These are phyloP conservation scores for Kryptopterus vitreolus DNA, from an alignment of 2,797 vertebrate genomes.

Conservation along the genomic window DNA sequence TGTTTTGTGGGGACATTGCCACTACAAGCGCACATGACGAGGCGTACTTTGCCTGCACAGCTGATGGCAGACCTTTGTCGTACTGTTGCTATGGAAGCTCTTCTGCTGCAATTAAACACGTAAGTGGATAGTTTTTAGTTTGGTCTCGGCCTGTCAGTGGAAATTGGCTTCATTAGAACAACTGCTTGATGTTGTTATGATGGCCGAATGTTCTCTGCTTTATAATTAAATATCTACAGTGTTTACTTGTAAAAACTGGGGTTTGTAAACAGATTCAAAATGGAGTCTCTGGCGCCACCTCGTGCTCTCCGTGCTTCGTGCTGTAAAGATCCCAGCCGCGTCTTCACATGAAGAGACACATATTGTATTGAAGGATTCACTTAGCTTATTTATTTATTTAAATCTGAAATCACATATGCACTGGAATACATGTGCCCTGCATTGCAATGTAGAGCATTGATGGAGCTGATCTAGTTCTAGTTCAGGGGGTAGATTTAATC, in stretches of 20 bases:
- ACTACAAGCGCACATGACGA: conserved; percentile 2
- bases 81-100: conserved; percentile 5
- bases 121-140: not conserved
- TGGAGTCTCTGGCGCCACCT: not conserved
- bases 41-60: not conserved
- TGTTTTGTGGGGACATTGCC: not conserved
- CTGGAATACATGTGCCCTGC: too few relatives aligned
- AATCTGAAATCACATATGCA: too few relatives aligned
- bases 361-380: not conserved
- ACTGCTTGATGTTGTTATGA: not conserved
- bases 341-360: not conserved
- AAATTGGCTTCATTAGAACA: not conserved
- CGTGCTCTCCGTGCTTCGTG: not conserved
- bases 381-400: too few relatives aligned
- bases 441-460: not conserved
- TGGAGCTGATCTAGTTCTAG: not conserved
- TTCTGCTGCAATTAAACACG: not conserved
- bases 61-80: not conserved
- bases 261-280: not conserved
- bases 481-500: not conserved
- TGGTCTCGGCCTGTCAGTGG: not conserved
- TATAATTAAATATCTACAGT: not conserved
- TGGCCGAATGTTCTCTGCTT: not conserved
- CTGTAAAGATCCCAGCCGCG: not conserved
- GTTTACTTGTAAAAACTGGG: not conserved